Evolutionary conservation across 2,797 vertebrate genomes (phyloP), one percentile per base, ranked within the genome.

Genomic region (Sebastes cheni): DNA sequence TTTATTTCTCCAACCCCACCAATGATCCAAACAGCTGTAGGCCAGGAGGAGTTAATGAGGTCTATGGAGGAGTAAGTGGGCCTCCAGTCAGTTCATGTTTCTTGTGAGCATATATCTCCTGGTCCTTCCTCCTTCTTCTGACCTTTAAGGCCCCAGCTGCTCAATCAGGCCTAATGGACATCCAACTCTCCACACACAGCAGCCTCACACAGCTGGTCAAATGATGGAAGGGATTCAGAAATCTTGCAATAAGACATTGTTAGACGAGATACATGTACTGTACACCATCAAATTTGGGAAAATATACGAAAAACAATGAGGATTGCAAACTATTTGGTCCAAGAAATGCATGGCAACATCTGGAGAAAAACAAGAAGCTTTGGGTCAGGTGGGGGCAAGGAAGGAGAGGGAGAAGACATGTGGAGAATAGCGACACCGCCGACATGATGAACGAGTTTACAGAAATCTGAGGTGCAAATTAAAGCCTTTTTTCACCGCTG

Each of bases 361-460:
- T 56, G 70, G 67, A 58, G n/a, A 34, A 71, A 77, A 85, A 86
- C 29, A 82, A 67, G 14, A 61, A 52, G 55, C 59, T 72, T 14
- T 72, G 27, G 71, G 80, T 64, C 69, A 22, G 52, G 46, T 59
- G 25, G 39, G 69, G 42, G 20, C 32, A 62, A 71, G 56, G 50
- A 62, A 71, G 56, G 50, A 69, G 52, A 77, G 50, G 54, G 68
- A 34, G 65, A 55, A 69, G 82, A 75, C 81, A 69, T 46, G n/a
- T 82, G 86, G 82, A 59, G 82, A 83, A 65, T 70, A 78, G 85
- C 80, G 88, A 89, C 92, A 91, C 86, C 4, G 79, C 88, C 82
- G 87, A 91, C 92, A 93, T 96, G 95, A 96, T 94, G 88, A 96
- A 96, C 78, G 94, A 96, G 95, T 96, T 95, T 95, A 95, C 93